Base-by-base conservation (phyloP, 1,140 invertebrate genomes). In the Leguminivora glycinivorella region DNA sequence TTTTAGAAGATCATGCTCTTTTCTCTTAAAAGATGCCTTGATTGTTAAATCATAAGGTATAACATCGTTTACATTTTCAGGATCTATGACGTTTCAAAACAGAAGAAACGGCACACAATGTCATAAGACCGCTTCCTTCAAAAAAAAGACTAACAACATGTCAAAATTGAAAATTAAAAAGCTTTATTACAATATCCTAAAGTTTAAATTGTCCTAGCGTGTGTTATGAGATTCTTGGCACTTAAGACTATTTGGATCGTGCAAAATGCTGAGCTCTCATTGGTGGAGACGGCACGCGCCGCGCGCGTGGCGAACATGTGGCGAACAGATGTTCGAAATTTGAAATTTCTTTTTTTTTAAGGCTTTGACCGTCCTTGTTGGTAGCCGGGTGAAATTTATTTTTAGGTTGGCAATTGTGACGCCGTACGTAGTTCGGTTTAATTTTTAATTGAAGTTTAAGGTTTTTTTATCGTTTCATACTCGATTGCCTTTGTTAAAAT, bases 301-400 rank as follows among this genome's bases (percentile, higher is more conserved):
- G 66, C 12, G 69, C 66, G 72, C 67, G 69, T 70, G 69, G 22
- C 58, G n/a, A n/a, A n/a, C n/a, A n/a, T 10, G 72, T n/a, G n/a
- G n/a, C n/a, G n/a, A n/a, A 73, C 72, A 73, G 72, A 70, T 73
- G 72, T 70, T 68, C n/a, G 17, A 67, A 52, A 14, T 67, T 52
- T 56, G 24, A 56, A 26, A n/a, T 68, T 34, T 52, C 68, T 26
- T 73, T 68, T 73, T 70, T 63, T 70, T 31, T 67, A 22, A 63
- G 56, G 29, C 60, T 69, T 29, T 69, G 67, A 52, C 67, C 67
- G 67, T 47, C 67, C 67, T 69, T 69, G 67, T 26, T 69, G 29
- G 17, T 26, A 14, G 67, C 22, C 58, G n/a, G 58, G 58, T 63
- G 58, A 29, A 63, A 17, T 58, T 58, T 58, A 63, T 63, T 63